Percentiles rank a stretch among this genome's conserved stretches.
These are phyloP conservation scores for Hirudinaria manillensis DNA, from an alignment of 2,888 invertebrate genomes.

Conservation along the genomic window DNA sequence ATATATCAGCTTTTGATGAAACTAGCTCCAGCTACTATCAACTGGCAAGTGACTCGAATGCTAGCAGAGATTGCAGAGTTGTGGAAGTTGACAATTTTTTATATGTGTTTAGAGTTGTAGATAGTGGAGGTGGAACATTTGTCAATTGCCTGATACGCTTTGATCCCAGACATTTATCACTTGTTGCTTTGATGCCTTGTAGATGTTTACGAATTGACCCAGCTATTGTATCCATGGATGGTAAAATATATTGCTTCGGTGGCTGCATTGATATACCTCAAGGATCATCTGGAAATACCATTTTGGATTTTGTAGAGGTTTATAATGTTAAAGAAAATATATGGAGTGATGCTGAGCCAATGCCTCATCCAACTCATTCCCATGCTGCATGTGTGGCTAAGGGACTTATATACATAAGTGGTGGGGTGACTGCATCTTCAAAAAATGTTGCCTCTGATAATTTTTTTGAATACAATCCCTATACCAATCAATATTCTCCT, in stretches of 20 bases:
- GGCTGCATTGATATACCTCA: slow-evolving; percentile 41
- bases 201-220: slow-evolving; percentile 48
- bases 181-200: slow-evolving; percentile 50
- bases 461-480: slow-evolving; percentile 47
- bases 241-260: slow-evolving; percentile 49
- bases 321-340: slow-evolving; percentile 49
- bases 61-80: slow-evolving; percentile 50
- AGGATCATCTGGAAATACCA: slow-evolving; percentile 34
- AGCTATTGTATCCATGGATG: slow-evolving; percentile 45
- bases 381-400: slow-evolving; percentile 45
- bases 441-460: slow-evolving; percentile 41
- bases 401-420: slow-evolving; percentile 48
- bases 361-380: slow-evolving; percentile 49
- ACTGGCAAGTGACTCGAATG: slow-evolving; percentile 49
- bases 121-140: slow-evolving; percentile 52
- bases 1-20: slow-evolving; percentile 50
- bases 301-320: slow-evolving; percentile 50
- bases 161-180: slow-evolving; percentile 50
- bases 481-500: slow-evolving; percentile 45
- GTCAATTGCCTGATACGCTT: slow-evolving; percentile 51
- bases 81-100: slow-evolving; percentile 50
- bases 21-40: slow-evolving; percentile 45
- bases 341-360: slow-evolving; percentile 49
- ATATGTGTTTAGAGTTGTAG: slow-evolving; percentile 51
- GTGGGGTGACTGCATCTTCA: slow-evolving; percentile 47